These are phyloP conservation scores for Habrosyne pyritoides DNA, from an alignment of 2,888 invertebrate genomes.

Conservation along the genomic window DNA sequence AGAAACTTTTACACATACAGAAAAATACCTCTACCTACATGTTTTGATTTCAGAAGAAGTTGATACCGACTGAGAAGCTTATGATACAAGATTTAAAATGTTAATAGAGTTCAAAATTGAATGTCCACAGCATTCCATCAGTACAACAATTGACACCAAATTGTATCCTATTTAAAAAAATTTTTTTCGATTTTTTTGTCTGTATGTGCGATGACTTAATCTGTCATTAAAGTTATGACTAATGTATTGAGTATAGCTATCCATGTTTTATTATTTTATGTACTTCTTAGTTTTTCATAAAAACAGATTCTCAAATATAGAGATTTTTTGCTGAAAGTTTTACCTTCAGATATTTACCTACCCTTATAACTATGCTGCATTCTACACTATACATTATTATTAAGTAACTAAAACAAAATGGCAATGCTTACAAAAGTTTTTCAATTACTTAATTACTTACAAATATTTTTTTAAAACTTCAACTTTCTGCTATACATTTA, in stretches of 20 bases:
- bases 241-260: background rate
- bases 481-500: conserved; percentile 16
- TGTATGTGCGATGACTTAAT: no score
- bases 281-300: conserved; percentile 42
- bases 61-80: no score
- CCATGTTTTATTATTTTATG: conserved; percentile 9
- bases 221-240: background rate
- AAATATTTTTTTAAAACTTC: conserved; percentile 18
- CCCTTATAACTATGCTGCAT: conserved; percentile 43
- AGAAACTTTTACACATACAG: no score
- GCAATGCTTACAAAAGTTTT: conserved; percentile 60
- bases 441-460: conserved; percentile 23
- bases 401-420: conserved; percentile 67
- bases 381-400: conserved; percentile 28
- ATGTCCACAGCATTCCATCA: no score
- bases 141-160: no score
- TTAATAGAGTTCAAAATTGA: no score
- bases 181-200: no score
- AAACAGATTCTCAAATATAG: conserved; percentile 30
- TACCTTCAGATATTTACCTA: conserved; percentile 45
- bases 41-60: no score
- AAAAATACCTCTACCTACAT: no score
- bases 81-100: no score
- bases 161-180: no score
- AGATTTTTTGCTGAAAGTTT: conserved; percentile 49